Conservation (phyloP, 2,113 vertebrate species). For the Thymallus thymallus region DNA sequence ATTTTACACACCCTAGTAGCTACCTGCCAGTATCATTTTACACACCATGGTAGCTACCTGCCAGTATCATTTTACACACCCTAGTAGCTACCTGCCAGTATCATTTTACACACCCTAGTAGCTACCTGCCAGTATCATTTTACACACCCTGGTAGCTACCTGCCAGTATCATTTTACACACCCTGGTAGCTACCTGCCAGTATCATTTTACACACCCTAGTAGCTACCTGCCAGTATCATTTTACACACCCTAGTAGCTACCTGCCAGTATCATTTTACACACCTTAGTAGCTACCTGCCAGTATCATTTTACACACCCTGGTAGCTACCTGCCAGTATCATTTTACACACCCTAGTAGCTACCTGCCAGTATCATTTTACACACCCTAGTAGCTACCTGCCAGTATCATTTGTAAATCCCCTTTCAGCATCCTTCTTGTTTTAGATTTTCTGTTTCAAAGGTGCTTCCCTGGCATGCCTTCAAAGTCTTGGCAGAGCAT, state of each 20-base stretch:
- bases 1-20: not conserved
- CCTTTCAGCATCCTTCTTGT: slow-evolving; percentile 5
- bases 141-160: not conserved
- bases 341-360: not conserved
- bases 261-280: slow-evolving; percentile 5
- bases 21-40: slow-evolving; percentile 1
- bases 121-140: not conserved
- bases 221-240: not conserved
- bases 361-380: not conserved
- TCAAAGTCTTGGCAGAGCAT: slow-evolving; percentile 34
- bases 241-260: not conserved
- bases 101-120: not conserved
- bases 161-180: slow-evolving; percentile 8
- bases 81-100: not conserved
- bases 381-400: not conserved
- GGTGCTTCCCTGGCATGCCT: slow-evolving; percentile 37
- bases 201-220: not conserved
- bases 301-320: slow-evolving; percentile 6
- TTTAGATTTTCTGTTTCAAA: slow-evolving; percentile 36
- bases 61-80: slow-evolving; percentile 5
- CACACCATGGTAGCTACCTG: not conserved
- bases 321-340: not conserved
- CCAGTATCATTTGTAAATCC: slow-evolving; percentile 11
- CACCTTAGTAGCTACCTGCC: not conserved
- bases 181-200: not conserved